Evolutionary conservation across 2,797 vertebrate species (phyloP).

Genomic region (Hemibagrus guttatus): DNA sequence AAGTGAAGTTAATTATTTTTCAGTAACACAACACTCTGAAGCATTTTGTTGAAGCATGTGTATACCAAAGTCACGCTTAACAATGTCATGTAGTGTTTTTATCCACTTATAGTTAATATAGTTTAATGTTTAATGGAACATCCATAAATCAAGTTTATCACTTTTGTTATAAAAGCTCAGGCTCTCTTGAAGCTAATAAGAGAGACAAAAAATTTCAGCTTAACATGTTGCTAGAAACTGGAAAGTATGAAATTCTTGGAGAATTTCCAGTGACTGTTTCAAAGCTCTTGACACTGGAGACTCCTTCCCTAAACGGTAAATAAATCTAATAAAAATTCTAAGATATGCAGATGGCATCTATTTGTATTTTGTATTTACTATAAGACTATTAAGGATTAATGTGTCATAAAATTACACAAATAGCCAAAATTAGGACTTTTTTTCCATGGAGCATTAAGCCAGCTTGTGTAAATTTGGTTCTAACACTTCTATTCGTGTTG

Average conservation of each 20-base stretch:
- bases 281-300: neutral
- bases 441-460: neutral
- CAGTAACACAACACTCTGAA: neutral
- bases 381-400: neutral
- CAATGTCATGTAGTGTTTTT: neutral
- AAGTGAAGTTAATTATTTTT: neutral
- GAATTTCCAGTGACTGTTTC: neutral
- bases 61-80: neutral
- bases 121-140: neutral
- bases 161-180: neutral
- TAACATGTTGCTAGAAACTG: neutral
- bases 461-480: slow-evolving; percentile 1
- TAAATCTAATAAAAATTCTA: too few species aligned
- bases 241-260: neutral
- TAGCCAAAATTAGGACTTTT: neutral
- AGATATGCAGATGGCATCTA: too few species aligned
- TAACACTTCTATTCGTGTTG: slow-evolving; percentile 2
- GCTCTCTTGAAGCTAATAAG: neutral
- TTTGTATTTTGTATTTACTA: neutral
- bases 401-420: neutral
- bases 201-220: too few species aligned
- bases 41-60: neutral
- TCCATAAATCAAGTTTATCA: neutral
- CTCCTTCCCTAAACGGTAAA: neutral
- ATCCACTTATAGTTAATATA: neutral